A percentile compares a stretch with the other conserved stretches of the same genome.
Evolutionary conservation across 2,888 invertebrate genomes (phyloP).

Genomic region (Chirona hameri): DNA sequence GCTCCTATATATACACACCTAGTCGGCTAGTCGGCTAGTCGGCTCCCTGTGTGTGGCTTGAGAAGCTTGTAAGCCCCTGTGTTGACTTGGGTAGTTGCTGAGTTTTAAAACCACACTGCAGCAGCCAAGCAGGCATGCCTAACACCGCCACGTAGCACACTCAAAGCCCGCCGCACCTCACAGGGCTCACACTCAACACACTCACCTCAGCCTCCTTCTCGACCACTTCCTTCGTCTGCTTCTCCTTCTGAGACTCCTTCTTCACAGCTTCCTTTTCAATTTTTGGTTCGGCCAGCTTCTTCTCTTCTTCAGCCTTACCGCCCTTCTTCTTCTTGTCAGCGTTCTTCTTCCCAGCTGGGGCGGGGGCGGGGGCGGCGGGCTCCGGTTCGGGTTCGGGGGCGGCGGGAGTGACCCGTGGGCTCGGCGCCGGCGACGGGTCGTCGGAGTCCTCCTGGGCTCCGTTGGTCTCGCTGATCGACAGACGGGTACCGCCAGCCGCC

Average conservation of each 20-base stretch:
- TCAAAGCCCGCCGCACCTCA: no score
- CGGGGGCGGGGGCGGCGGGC: slow-evolving; percentile 35
- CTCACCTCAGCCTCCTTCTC: slow-evolving; percentile 1
- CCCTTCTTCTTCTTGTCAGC: slow-evolving; percentile 57
- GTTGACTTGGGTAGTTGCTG: no score
- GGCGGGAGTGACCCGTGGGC: background rate
- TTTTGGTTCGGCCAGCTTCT: background rate
- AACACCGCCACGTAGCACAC: no score
- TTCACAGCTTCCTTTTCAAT: background rate
- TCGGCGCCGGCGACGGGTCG: background rate
- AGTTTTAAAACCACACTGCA: no score
- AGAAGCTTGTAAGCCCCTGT: no score
- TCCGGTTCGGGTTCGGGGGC: background rate
- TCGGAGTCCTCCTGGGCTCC: background rate
- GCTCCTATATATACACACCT: no score
- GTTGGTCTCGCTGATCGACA: background rate
- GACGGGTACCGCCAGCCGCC: background rate
- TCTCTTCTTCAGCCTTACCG: slow-evolving; percentile 45
- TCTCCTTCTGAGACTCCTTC: background rate
- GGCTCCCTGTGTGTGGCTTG: no score
- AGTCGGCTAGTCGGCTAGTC: no score
- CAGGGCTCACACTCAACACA: no score
- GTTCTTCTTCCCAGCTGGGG: slow-evolving; percentile 46
- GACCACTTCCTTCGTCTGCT: background rate
- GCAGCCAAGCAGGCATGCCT: no score